Percentiles rank a stretch among this genome's conserved stretches.
Evolutionary conservation across 2,888 invertebrate genomes (phyloP).

Genomic region (Ectropis crepuscularia): DNA sequence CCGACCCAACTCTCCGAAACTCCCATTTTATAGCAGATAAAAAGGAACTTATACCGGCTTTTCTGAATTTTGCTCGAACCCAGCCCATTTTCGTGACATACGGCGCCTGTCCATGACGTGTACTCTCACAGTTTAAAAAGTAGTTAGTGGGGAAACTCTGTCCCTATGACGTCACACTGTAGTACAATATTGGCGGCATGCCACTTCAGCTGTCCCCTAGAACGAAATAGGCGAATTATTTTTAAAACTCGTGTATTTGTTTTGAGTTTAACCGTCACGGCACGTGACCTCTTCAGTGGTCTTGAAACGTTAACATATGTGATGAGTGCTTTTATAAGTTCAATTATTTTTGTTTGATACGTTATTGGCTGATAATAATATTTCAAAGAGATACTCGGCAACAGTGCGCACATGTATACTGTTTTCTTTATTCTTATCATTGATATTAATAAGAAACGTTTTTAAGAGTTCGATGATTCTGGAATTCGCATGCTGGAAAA

Average conservation of each 20-base stretch:
- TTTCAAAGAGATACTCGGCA: neutral
- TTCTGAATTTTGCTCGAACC: slow-evolving; percentile 14
- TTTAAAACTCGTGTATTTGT: slow-evolving; percentile 75
- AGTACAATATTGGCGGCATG: slow-evolving; percentile 60
- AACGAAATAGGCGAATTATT: slow-evolving; percentile 65
- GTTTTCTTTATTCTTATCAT: neutral
- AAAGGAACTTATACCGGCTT: slow-evolving; percentile 12
- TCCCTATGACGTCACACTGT: slow-evolving; percentile 41
- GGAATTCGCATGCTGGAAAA: too few species aligned
- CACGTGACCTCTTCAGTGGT: slow-evolving; percentile 58
- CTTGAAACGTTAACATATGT: slow-evolving; percentile 31
- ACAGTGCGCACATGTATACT: neutral
- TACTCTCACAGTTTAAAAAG: slow-evolving; percentile 10
- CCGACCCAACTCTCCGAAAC: slow-evolving; percentile 9
- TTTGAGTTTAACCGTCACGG: slow-evolving; percentile 68
- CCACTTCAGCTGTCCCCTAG: slow-evolving; percentile 75
- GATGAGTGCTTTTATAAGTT: slow-evolving; percentile 19
- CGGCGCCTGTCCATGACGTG: slow-evolving; percentile 44
- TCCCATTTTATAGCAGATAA: slow-evolving; percentile 17
- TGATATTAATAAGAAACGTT: too few species aligned
- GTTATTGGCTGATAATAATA: slow-evolving; percentile 7
- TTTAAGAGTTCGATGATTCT: too few species aligned
- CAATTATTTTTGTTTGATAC: slow-evolving; percentile 8
- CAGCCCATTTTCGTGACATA: slow-evolving; percentile 36
- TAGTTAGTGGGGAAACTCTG: slow-evolving; percentile 3